A percentile compares a stretch with the other conserved stretches of the same genome.
Evolutionary conservation across 2,797 vertebrate species (phyloP).

Genomic region (Caiman crocodilus): DNA sequence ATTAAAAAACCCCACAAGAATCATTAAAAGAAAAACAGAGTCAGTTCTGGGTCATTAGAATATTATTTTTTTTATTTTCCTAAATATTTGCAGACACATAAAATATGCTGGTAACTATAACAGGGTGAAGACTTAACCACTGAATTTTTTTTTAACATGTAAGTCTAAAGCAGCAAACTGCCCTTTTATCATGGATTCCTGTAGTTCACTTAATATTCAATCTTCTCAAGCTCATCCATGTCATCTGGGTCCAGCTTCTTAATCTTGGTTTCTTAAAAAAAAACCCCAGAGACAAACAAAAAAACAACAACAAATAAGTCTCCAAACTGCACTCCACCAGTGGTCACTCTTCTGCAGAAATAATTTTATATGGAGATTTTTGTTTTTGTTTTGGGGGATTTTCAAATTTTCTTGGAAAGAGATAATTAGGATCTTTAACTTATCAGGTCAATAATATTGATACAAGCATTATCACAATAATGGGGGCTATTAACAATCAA

Average conservation of each 20-base stretch:
- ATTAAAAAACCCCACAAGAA: not conserved
- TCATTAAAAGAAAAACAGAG: not conserved
- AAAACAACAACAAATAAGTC: not conserved
- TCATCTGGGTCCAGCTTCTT: conserved; percentile 73
- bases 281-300: not conserved
- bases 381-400: not conserved
- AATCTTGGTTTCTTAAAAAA: conserved; percentile 77
- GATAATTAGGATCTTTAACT: not conserved
- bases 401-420: not conserved
- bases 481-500: not conserved
- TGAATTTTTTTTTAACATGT: not conserved
- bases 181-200: not conserved
- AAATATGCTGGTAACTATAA: conserved; percentile 13
- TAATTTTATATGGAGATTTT: too few species aligned
- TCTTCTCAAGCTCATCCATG: conserved; percentile 78
- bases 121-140: too few species aligned
- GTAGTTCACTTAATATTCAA: conserved; percentile 60
- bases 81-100: conserved; percentile 38
- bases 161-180: not conserved
- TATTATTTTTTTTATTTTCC: conserved; percentile 17
- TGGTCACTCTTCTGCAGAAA: not conserved
- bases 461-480: not conserved
- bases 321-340: not conserved
- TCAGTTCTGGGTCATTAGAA: not conserved
- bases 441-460: not conserved